Evolutionary conservation across 2,888 invertebrate species (phyloP), one percentile per base, ranked within the genome.

Genomic region (Aporophyla nigra): DNA sequence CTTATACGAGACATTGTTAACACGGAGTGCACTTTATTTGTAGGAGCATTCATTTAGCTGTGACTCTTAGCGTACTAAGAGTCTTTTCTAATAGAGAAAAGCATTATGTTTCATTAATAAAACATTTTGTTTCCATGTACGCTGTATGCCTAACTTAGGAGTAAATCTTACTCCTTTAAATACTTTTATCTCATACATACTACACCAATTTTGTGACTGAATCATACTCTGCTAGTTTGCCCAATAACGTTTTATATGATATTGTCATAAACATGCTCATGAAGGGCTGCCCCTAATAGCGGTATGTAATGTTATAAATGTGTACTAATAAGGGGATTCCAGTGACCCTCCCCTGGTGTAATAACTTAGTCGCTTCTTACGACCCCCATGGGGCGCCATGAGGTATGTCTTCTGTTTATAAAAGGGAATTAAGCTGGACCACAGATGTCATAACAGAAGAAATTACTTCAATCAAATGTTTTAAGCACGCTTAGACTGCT

Each of bases 281-380:
- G 67, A 66, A 75, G 43, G 71, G 71, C 56, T 46, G 14, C 46
- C 46, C 61, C 33, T 71, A 69, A 74, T 71, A 66, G 66, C 61
- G 7, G 49, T 69, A 51, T 75, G 71, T 75, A 75, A 78, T 82
- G 71, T 79, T 78, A 82, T 78, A 78, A 78, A 82, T 82, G 82
- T 74, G 78, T 69, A 75, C 82, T 82, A 82, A 82, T 82, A 82
- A 69, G 71, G 40, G 79, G 79, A 75, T 82, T 82, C 58, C 46
- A 58, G 65, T 79, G 75, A 58, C 75, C 69, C 53, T 59, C 71
- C 82, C 71, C 63, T 68, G 12, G 49, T 68, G 21, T 71, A 78
- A 82, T 82, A 82, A 82, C 71, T 82, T 66, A 66, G 71, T 58
- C 58, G 59, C 27, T 58, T 69, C 79, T 75, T 63, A 82, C 56